phyloP scores from a whole-genome alignment of 2,113 vertebrate genomes.

The Peromyscus maniculatus region DNA sequence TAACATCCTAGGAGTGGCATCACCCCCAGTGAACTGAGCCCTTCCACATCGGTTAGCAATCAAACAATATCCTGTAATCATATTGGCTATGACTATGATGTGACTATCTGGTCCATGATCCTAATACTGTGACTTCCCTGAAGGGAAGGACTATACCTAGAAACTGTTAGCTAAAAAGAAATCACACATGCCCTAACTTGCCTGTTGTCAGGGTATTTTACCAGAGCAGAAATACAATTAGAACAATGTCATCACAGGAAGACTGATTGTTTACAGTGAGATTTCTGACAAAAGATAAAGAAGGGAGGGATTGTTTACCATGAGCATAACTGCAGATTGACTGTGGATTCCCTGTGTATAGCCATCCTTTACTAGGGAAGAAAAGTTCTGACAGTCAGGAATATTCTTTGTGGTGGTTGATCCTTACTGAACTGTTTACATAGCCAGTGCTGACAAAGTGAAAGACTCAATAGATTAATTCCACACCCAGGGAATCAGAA shows the following conservation, averaged over 20 bases:
- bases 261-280: not conserved
- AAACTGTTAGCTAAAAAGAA: not conserved
- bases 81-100: not conserved
- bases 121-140: not conserved
- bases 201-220: not conserved
- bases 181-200: not conserved
- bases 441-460: not conserved
- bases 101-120: not conserved
- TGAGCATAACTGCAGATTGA: not conserved
- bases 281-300: not conserved
- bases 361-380: not conserved
- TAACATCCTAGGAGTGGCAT: rapidly evolving
- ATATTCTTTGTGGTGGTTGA: not conserved
- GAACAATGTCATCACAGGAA: not conserved
- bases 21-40: not conserved
- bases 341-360: not conserved
- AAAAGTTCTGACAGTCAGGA: not conserved
- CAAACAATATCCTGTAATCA: not conserved
- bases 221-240: not conserved
- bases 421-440: not conserved
- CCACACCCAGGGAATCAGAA: not conserved
- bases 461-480: not conserved
- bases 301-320: not conserved
- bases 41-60: not conserved
- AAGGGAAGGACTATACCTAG: not conserved